Evolutionary conservation across 2,888 invertebrate genomes (phyloP).

Genomic region (Mesorhabditis belari): DNA sequence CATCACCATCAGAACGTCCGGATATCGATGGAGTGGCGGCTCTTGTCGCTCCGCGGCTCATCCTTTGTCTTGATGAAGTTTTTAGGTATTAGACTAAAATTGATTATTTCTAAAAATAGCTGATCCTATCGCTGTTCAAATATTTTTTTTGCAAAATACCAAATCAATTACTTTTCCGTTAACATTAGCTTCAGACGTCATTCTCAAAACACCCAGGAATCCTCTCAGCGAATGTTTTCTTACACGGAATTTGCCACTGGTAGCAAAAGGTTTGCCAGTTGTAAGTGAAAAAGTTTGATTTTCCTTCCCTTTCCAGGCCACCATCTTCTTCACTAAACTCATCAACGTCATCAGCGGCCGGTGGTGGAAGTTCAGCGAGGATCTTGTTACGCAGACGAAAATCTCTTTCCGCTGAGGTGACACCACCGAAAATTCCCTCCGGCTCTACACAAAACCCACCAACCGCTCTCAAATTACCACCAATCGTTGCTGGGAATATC

Average conservation of each 20-base stretch:
- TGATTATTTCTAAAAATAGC: background rate
- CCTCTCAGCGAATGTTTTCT: background rate
- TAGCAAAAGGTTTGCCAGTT: background rate
- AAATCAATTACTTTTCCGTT: too few relatives aligned
- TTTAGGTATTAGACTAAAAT: background rate
- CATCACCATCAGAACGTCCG: slow-evolving; percentile 23
- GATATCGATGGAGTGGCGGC: slow-evolving; percentile 51
- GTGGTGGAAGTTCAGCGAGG: background rate
- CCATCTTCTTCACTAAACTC: slow-evolving; percentile 3
- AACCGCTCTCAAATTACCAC: background rate
- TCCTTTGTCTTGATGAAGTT: slow-evolving; percentile 12
- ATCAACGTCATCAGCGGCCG: background rate
- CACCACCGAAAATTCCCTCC: background rate
- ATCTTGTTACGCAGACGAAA: background rate
- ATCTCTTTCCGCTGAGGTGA: background rate
- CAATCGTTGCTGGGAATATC: background rate
- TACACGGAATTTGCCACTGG: background rate
- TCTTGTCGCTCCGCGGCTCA: slow-evolving; percentile 7
- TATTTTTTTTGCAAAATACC: too few relatives aligned
- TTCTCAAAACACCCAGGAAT: background rate
- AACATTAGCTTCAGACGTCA: slow-evolving; percentile 6
- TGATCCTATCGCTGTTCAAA: too few relatives aligned
- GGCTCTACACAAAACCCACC: too few relatives aligned
- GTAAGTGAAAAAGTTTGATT: background rate
- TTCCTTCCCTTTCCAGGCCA: background rate